phyloP scores from a whole-genome alignment of 1,140 invertebrate species.

The Drosophila kanapiae region DNA sequence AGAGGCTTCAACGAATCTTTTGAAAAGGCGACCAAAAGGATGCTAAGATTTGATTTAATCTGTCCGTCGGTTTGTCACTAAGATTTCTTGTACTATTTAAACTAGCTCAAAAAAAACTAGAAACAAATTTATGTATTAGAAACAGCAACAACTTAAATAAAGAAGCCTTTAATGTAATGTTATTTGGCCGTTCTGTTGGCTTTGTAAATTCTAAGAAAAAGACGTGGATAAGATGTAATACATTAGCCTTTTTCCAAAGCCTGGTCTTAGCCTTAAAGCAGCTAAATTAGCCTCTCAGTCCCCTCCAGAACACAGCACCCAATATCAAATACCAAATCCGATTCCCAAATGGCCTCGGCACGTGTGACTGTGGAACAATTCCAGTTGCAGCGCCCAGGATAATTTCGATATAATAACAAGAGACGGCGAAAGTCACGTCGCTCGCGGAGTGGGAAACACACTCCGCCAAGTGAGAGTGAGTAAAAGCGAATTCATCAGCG shows the following conservation, averaged over 20 bases:
- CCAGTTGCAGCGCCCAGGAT: conserved; percentile 59
- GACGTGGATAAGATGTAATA: neutral
- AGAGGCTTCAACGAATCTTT: neutral
- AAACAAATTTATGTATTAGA: too few relatives aligned
- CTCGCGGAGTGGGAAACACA: conserved; percentile 16
- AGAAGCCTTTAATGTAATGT: neutral
- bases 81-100: too few relatives aligned
- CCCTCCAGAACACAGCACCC: neutral
- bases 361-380: conserved; percentile 71
- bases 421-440: conserved; percentile 69
- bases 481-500: conserved; percentile 72
- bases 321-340: conserved; percentile 13
- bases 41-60: too few relatives aligned
- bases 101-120: too few relatives aligned
- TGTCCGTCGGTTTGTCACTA: too few relatives aligned
- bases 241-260: neutral
- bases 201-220: neutral
- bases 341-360: conserved; percentile 45
- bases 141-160: too few relatives aligned
- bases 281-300: conserved; percentile 29
- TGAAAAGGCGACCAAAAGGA: too few relatives aligned
- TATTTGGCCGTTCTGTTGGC: neutral
- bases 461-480: conserved; percentile 6
- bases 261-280: neutral
- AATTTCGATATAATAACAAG: conserved; percentile 75